A percentile compares a stretch with the other conserved stretches of the same genome.
phyloP scores from a whole-genome alignment of 2,888 invertebrate genomes.

The Phortica magna region DNA sequence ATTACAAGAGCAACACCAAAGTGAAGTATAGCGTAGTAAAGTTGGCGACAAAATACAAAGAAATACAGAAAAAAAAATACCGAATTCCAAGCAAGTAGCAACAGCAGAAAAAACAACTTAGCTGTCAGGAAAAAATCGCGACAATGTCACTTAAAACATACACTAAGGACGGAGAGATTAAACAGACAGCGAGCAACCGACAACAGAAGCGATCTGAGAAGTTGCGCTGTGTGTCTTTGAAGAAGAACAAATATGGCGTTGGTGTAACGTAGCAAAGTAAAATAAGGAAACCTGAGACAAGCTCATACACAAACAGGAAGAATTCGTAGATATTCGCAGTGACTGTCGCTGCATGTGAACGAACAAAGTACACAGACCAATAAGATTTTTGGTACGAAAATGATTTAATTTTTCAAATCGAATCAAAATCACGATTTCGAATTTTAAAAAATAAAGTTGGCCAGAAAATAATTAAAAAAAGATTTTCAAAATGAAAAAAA shows the following conservation, averaged over 20 bases:
- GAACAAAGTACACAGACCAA: too few species aligned
- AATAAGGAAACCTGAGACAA: too few species aligned
- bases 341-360: too few species aligned
- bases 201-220: background rate
- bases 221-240: too few species aligned
- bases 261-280: background rate
- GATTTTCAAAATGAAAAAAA: too few species aligned
- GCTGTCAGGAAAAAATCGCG: slow-evolving; percentile 30
- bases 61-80: background rate
- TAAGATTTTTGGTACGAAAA: too few species aligned
- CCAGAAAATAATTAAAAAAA: too few species aligned
- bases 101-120: background rate
- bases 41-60: background rate
- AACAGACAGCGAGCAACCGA: slow-evolving; percentile 13
- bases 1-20: slow-evolving; percentile 23
- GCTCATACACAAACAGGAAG: too few species aligned
- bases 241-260: background rate
- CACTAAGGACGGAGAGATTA: slow-evolving; percentile 20
- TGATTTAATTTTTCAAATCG: too few species aligned
- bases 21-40: background rate
- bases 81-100: background rate
- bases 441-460: too few species aligned
- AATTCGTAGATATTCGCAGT: too few species aligned
- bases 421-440: too few species aligned
- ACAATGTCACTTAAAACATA: slow-evolving; percentile 30